Base-by-base conservation (phyloP, 1,140 invertebrate species). In the Pollicipes pollicipes region DNA sequence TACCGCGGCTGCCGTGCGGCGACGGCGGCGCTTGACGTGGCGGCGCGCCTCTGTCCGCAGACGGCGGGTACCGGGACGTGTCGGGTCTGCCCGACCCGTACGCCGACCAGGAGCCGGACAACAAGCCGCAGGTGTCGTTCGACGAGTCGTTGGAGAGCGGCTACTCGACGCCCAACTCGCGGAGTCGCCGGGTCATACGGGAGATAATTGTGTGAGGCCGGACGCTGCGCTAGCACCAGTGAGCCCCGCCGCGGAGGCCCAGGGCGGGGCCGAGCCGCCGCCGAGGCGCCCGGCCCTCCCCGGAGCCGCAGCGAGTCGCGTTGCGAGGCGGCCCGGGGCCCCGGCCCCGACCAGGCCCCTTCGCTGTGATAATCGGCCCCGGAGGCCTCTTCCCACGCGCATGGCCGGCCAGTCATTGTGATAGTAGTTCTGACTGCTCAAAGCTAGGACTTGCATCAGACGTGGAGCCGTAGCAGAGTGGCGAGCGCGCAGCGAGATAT, bases 61-160 rank as follows among this genome's bases (percentile, higher is more conserved):
- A 95, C 84, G 92, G 90, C 70, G 89, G 90, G 73, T 95, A 95
- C 83, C 89, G 90, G 79, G 92, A 95, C 80, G 90, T 95, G 75
- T 93, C 89, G 78, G 92, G 91, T 71, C 81, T 95, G 72, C 90
- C 89, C 26, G 88, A 91, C 81, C 89, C 90, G 29, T 93, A 92
- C 80, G 86, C 89, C 80, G 88, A 90, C 75, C 88, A 77, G 69
- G 74, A 78, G 67, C 75, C 76, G 28, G 76, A 78, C 69, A 76
- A 79, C 71, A 80, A 80, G 73, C 76, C 82, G 70, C 89, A 91
- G 67, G 83, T 93, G 71, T 90, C 89, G 77, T 94, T 93, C 80
- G 93, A 95, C 81, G 91, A 94, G 80, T 91, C 89, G 73, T 83
- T 93, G 24, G 91, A 95, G 80, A 93, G 90, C 68, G 92, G 91